Evolutionary conservation across 2,888 invertebrate species (phyloP), one percentile per base, ranked within the genome.

Genomic region (Lasioglossum marginatum): DNA sequence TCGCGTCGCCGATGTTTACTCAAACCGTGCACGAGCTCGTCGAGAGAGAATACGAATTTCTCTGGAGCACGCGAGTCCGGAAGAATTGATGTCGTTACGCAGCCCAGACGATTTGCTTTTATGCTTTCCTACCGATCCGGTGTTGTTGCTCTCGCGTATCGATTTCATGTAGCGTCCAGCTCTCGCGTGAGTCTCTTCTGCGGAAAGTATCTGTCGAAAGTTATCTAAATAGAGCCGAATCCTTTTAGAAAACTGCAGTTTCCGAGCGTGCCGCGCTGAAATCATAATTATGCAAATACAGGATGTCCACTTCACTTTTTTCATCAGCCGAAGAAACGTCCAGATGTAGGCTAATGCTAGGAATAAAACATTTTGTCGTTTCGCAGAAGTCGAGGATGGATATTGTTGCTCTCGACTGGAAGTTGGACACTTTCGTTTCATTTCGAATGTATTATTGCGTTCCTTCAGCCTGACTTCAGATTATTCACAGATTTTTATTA

Each of bases 101-200:
- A 48, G 73, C 16, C 68, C 37, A 57, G 43, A 68, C n/a, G 27
- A 37, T 34, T 73, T 52, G 43, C 23, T 79, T 79, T 85, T 66
- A 82, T 79, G 82, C 79, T 85, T 82, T 85, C 57, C 66, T 52
- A 52, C 37, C 27, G 40, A 4, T 8, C 60, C 34, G 75, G 43
- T 34, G 66, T 31, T 70, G 31, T 27, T 52, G 43, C 73, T 40
- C 48, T 76, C 75, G 34, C 81, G 60, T 68, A 77, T 79, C 66
- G 79, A 79, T 82, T 71, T 77, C 45, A 63, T 40, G 60, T 19
- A n/a, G 52, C 52, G 12, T 34, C 63, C 14, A 73, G 40, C 63
- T 81, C 77, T 75, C 75, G 45, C 75, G 73, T 48, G 48, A 37
- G 66, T 31, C 45, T 77, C 27, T 31, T 19, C n/a, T 12, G n/a